Base-by-base conservation (phyloP, 2,797 vertebrate species). In the Melanotaenia trifasciata region DNA sequence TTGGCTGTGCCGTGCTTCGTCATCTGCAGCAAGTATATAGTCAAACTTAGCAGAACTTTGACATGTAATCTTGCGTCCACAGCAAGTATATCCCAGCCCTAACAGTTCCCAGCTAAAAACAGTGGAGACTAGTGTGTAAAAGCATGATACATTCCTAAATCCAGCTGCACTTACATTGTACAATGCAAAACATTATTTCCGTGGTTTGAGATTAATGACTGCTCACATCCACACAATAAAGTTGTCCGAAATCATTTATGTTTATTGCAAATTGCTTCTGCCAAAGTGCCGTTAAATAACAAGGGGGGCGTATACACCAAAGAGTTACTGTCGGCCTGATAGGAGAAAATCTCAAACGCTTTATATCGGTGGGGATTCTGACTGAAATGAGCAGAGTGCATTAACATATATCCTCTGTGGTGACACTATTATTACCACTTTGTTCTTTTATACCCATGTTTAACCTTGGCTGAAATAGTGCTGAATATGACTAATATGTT, bases 51-150 rank as follows among this genome's bases (percentile, higher is more conserved):
- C 32, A 33, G 32, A 33, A 33, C 32, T 33, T 33, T 33, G 32
- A 33, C 32, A 8, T 6, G 32, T 0, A 33, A 7, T 33, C 32
- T 8, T 33, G 32, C 32, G 5, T 33, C 7, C 32, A 33, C 32
- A 33, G 32, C 32, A 33, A 9, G 32, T 33, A 33, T 33, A 33
- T 33, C 7, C 6, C 6, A 33, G 32, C 32, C 32, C 32, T 61
- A 83, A 80, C 72, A 1, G 86, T 70, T 84, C 87, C 91, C 81
- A 89, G 95, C 96, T 95, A 95, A 94, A 43, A 91, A 72, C 43
- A 84, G 79, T 76, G 75, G 53, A 83, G 68, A 63, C 57, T 62
- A 64, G 67, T 57, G 13, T 61, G 32, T 58, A 53, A 68, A 65
- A 28, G 16, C 54, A 7, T 54, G 24, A 64, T 64, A 56, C 22